Base-by-base conservation (phyloP, 2,797 vertebrate species). In the Rhinogobio ventralis region DNA sequence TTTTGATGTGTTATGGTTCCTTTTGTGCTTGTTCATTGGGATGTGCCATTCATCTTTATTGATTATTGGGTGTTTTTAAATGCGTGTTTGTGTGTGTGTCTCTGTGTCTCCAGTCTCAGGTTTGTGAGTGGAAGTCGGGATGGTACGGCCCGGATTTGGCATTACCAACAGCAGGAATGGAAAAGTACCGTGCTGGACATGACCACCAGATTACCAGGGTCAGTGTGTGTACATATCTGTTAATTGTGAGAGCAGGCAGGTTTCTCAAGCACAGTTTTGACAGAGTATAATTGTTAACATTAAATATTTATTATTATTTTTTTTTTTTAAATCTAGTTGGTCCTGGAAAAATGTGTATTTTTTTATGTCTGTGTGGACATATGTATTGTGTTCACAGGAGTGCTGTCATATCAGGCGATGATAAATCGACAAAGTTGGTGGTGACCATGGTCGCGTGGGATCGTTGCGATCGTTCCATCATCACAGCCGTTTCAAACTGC, bases 371-470 rank as follows among this genome's bases (percentile, higher is more conserved):
- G 33, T 25, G 25, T 79, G 36, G 15, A 74, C 68, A 33, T 83
- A 66, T 82, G 82, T 85, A 23, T 85, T 82, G 30, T 82, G 75
- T 53, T 51, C 87, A 14, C 89, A 99, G 98, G 92, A 96, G 92
- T 90, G 86, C 87, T 33, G 86, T 92, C 57, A 82, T 92, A 23
- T 96, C 92, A 79, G 94, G 93, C 15, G 98, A 99, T 86, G 98
- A 99, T 91, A 99, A 99, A 91, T 93, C 95, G 53, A 95, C 96
- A 51, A 99, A 99, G 90, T 94, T 99, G 91, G 97, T 98, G 89
- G 98, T 99, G 82, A 99, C 98, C 46, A 99, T 99, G 98, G 97
- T 99, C 72, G 96, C 97, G n/a, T 99, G 98, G 98, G 98, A 99
- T 92, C 96, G 97, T 25, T 94, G 93, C 0, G 98, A 99, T 75